A percentile compares a stretch with the other conserved stretches of the same genome.
Conservation (phyloP, 2,797 vertebrate genomes). For the Spinus olivaceus region DNA sequence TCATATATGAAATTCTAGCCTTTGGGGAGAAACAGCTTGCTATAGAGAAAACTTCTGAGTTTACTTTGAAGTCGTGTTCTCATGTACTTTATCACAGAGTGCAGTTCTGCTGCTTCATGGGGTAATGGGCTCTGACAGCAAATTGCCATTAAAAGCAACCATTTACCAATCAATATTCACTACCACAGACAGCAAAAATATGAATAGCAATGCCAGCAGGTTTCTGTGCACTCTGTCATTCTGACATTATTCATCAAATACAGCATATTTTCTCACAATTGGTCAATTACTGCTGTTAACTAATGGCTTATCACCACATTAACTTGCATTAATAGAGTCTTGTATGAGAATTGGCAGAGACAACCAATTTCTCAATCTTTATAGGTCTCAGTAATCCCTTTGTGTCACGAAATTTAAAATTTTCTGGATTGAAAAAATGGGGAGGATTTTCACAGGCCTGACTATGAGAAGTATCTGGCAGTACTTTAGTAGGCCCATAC, state of each 20-base stretch:
- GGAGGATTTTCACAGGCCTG: background rate
- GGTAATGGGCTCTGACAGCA: background rate
- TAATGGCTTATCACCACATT: slow-evolving; percentile 66
- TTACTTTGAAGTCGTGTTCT: background rate
- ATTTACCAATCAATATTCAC: background rate
- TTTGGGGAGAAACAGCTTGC: background rate
- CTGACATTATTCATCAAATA: slow-evolving; percentile 39
- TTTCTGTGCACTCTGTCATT: background rate
- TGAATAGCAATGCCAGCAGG: background rate
- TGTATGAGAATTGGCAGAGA: slow-evolving; percentile 47
- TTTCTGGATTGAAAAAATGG: slow-evolving; percentile 6
- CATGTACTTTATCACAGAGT: background rate
- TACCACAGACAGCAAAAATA: background rate
- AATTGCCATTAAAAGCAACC: background rate
- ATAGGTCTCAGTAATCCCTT: slow-evolving; percentile 50
- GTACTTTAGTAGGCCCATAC: background rate
- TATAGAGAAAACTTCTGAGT: background rate
- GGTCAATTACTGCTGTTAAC: slow-evolving; percentile 58
- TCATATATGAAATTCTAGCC: background rate
- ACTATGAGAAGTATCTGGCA: background rate
- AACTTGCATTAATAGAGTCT: slow-evolving; percentile 55
- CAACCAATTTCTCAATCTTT: slow-evolving; percentile 58
- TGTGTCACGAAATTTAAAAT: slow-evolving; percentile 6
- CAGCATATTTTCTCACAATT: slow-evolving; percentile 50
- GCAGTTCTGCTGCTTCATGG: background rate